Evolutionary conservation across 2,888 invertebrate genomes (phyloP).

Genomic region (Timandra comae): DNA sequence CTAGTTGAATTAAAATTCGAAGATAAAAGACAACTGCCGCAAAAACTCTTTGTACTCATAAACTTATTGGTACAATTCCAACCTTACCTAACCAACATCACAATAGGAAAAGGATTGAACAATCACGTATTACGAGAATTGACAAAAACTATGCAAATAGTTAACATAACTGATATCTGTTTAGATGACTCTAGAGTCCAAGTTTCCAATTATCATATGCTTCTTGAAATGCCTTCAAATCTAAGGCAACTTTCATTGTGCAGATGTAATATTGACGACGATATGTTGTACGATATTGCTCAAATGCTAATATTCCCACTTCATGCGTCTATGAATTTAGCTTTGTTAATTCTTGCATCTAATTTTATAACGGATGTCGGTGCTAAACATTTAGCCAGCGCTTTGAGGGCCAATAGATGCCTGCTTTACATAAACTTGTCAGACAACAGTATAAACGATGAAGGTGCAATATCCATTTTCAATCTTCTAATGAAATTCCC

Average conservation of each 20-base stretch:
- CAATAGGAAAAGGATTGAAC: no score
- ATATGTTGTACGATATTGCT: conserved; percentile 32
- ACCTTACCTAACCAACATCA: no score
- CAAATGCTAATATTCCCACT: conserved; percentile 24
- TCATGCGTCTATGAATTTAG: conserved; percentile 32
- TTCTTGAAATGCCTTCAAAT: background rate
- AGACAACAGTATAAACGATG: conserved; percentile 42
- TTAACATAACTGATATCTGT: no score
- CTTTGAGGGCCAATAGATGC: conserved; percentile 45
- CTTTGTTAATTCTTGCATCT: conserved; percentile 43
- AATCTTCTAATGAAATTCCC: conserved; percentile 37
- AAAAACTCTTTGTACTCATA: no score
- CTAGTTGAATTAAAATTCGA: no score
- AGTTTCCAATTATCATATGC: no score
- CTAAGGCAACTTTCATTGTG: conserved; percentile 37
- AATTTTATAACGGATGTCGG: conserved; percentile 52
- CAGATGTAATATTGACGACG: conserved; percentile 41
- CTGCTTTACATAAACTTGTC: conserved; percentile 53
- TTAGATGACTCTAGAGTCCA: no score
- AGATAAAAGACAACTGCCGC: no score
- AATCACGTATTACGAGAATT: no score
- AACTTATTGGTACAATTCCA: no score
- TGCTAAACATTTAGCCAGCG: conserved; percentile 36
- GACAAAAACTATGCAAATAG: no score
- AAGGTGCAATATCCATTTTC: conserved; percentile 38